Percentiles rank a stretch among this genome's conserved stretches.
phyloP scores from a whole-genome alignment of 2,113 vertebrate genomes.

The Himantopus leucocephalus region DNA sequence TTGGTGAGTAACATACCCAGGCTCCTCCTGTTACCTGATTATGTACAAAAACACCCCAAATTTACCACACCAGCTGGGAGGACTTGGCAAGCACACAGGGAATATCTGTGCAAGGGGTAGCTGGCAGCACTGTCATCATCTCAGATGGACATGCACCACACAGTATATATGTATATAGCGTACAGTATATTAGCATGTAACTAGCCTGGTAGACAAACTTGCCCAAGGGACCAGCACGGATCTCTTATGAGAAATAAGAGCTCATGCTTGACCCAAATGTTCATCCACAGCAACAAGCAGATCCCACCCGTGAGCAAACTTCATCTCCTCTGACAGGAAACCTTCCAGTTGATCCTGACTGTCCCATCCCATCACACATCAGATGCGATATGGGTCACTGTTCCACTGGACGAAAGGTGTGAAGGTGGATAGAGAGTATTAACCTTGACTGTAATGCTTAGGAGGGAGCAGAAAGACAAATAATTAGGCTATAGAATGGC shows the following conservation, averaged over 20 bases:
- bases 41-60: neutral
- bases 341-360: neutral
- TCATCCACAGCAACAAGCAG: neutral
- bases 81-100: neutral
- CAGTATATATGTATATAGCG: neutral
- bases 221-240: neutral
- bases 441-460: neutral
- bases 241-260: neutral
- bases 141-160: neutral
- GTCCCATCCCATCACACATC: neutral
- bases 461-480: neutral
- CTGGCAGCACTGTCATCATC: neutral
- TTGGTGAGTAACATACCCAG: neutral
- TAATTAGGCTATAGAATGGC: neutral
- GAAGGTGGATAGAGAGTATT: neutral
- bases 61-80: neutral
- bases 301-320: neutral
- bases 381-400: neutral
- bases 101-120: neutral
- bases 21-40: constrained; percentile 21
- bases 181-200: neutral
- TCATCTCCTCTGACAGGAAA: neutral
- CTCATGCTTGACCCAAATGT: neutral
- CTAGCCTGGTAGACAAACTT: neutral
- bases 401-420: neutral